Percentiles rank a stretch among this genome's conserved stretches.
Conservation (phyloP, 1,140 invertebrate genomes). For the Phymastichus coffea region DNA sequence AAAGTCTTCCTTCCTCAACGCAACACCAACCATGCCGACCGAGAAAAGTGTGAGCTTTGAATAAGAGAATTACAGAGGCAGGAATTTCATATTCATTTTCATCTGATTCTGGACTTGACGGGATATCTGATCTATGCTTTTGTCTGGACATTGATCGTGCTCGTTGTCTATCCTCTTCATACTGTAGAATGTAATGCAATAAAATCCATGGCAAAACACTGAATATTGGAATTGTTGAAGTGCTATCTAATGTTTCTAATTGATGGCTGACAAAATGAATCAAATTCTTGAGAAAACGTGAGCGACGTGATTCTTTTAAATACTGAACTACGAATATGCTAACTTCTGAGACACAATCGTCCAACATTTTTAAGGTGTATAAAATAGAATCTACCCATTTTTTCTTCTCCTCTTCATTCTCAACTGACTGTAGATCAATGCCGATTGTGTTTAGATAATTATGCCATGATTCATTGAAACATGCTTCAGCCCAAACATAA, state of each 20-base stretch:
- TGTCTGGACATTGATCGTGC: slow-evolving; percentile 42
- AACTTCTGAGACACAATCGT: slow-evolving; percentile 62
- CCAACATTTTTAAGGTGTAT: slow-evolving; percentile 67
- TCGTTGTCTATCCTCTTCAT: slow-evolving; percentile 57
- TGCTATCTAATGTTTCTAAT: slow-evolving; percentile 64
- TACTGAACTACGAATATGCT: slow-evolving; percentile 40
- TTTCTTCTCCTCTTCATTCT: slow-evolving; percentile 56
- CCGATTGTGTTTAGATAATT: slow-evolving; percentile 59
- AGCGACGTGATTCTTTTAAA: slow-evolving; percentile 58
- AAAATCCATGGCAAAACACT: slow-evolving; percentile 80
- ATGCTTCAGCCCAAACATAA: slow-evolving; percentile 74
- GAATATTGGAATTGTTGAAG: slow-evolving; percentile 68
- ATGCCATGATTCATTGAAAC: slow-evolving; percentile 65
- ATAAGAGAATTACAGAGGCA: slow-evolving; percentile 75
- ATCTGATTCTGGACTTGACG: slow-evolving; percentile 47
- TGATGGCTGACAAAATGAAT: slow-evolving; percentile 73
- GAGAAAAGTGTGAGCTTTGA: slow-evolving; percentile 83
- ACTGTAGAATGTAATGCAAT: slow-evolving; percentile 74
- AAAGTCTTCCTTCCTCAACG: slow-evolving; percentile 70
- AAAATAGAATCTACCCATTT: slow-evolving; percentile 67
- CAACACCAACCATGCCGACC: slow-evolving; percentile 77
- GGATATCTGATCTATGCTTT: background rate
- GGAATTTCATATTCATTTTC: slow-evolving; percentile 66
- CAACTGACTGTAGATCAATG: slow-evolving; percentile 38
- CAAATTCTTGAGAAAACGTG: slow-evolving; percentile 73